phyloP scores from a whole-genome alignment of 2,888 invertebrate genomes.

The Drosophila paranaensis region DNA sequence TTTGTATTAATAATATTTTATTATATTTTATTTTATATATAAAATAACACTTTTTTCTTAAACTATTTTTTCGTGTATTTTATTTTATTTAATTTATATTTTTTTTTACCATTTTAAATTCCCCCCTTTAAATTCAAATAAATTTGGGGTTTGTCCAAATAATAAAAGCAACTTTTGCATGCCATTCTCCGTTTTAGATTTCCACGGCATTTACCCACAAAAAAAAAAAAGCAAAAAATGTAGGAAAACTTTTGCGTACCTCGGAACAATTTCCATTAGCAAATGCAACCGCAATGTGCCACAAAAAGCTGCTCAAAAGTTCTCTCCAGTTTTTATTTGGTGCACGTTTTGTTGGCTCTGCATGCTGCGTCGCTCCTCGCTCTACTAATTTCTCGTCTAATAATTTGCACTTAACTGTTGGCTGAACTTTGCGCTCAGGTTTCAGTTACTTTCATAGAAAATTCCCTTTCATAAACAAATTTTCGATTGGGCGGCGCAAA shows the following conservation, averaged over 20 bases:
- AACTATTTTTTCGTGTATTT: not conserved
- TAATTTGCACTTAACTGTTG: constrained; percentile 70
- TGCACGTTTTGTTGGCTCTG: constrained; percentile 1
- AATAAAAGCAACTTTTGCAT: constrained; percentile 29
- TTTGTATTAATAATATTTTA: too few relatives aligned
- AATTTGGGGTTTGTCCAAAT: constrained; percentile 16
- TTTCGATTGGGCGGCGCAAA: constrained; percentile 18
- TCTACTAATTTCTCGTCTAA: constrained; percentile 62
- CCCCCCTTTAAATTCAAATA: not conserved
- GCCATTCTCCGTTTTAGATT: constrained; percentile 5
- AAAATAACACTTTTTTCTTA: too few relatives aligned
- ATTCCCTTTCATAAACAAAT: constrained; percentile 71
- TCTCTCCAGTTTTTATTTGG: constrained; percentile 13
- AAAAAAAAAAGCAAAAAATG: constrained; percentile 10
- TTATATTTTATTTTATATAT: too few relatives aligned
- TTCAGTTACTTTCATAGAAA: constrained; percentile 63
- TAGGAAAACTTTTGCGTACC: constrained; percentile 36
- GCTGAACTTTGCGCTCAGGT: constrained; percentile 33
- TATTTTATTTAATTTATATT: not conserved
- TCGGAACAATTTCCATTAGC: constrained; percentile 67
- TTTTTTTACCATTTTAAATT: too few relatives aligned
- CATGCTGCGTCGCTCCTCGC: constrained; percentile 4
- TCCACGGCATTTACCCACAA: constrained; percentile 8
- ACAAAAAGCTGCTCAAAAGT: constrained; percentile 57
- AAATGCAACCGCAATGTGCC: constrained; percentile 60